Percentiles rank a stretch among this genome's conserved stretches.
Evolutionary conservation across 2,888 invertebrate genomes (phyloP).

Genomic region (Drosophila prostipennis): DNA sequence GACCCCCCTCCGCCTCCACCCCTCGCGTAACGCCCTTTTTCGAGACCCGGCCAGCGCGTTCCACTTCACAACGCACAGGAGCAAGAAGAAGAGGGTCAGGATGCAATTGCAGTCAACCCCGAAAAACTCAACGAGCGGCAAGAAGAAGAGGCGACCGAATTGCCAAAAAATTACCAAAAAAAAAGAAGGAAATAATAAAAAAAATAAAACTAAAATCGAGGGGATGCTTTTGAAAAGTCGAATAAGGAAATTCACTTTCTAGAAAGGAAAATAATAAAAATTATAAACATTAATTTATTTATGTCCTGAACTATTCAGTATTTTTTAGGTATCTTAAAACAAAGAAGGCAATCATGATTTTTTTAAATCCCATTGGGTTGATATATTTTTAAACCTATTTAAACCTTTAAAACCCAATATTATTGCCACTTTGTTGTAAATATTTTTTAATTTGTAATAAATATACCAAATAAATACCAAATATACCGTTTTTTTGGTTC

Average conservation of each 20-base stretch:
- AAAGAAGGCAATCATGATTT: no score
- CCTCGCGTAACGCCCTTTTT: slow-evolving; percentile 12
- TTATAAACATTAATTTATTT: no score
- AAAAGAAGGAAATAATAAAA: slow-evolving; percentile 13
- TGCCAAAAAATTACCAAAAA: slow-evolving; percentile 40
- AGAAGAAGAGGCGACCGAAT: slow-evolving; percentile 11
- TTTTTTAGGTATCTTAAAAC: no score
- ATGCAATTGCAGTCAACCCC: slow-evolving; percentile 75
- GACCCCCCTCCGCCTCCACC: slow-evolving; percentile 8
- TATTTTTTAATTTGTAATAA: no score
- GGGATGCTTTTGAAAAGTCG: slow-evolving; percentile 22
- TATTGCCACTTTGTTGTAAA: no score
- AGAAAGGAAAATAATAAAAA: no score
- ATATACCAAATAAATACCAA: no score
- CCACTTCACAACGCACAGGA: slow-evolving; percentile 77
- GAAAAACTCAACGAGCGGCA: slow-evolving; percentile 46
- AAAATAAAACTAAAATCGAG: slow-evolving; percentile 22
- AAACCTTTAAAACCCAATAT: no score
- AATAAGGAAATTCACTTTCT: neutral
- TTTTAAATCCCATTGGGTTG: no score
- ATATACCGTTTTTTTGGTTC: no score
- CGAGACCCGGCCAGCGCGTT: slow-evolving; percentile 55
- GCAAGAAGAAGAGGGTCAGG: slow-evolving; percentile 26
- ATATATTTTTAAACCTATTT: no score
- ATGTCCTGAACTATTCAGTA: no score